These are phyloP conservation scores for Marmota flaviventris DNA, from an alignment of 2,113 vertebrate species.

Conservation along the genomic window DNA sequence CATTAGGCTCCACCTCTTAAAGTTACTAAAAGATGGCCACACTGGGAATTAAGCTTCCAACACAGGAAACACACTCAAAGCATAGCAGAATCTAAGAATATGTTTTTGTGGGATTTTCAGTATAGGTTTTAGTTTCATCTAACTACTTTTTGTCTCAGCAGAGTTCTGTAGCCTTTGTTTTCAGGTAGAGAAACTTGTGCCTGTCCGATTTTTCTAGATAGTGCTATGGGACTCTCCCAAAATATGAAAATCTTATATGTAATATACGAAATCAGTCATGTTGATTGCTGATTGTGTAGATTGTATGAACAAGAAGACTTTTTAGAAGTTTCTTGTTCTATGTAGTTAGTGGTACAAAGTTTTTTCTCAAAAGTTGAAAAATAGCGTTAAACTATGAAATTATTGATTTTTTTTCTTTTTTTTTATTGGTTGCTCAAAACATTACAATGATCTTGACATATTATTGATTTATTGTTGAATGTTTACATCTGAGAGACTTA, in stretches of 20 bases:
- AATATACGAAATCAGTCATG: background rate
- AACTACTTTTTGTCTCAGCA: slow-evolving; percentile 28
- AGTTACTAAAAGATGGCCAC: background rate
- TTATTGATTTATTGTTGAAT: slow-evolving; percentile 18
- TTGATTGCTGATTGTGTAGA: background rate
- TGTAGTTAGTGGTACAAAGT: background rate
- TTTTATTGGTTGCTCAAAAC: no score
- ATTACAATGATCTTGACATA: background rate
- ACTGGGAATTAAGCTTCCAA: background rate
- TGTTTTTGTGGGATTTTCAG: slow-evolving; percentile 9
- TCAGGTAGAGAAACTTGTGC: background rate
- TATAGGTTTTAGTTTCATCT: slow-evolving; percentile 37
- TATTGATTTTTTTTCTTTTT: background rate
- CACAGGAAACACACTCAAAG: background rate
- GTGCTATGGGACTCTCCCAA: background rate
- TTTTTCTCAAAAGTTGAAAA: background rate
- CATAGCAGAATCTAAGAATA: background rate
- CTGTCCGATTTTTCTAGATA: background rate
- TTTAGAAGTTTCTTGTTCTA: background rate
- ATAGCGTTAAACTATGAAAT: background rate
- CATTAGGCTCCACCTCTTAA: background rate
- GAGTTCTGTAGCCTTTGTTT: slow-evolving; percentile 3
- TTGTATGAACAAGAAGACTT: background rate
- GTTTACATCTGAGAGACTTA: background rate
- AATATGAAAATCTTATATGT: slow-evolving; percentile 39